phyloP scores from a whole-genome alignment of 1,140 invertebrate species.

The Sarcophaga peregrina region DNA sequence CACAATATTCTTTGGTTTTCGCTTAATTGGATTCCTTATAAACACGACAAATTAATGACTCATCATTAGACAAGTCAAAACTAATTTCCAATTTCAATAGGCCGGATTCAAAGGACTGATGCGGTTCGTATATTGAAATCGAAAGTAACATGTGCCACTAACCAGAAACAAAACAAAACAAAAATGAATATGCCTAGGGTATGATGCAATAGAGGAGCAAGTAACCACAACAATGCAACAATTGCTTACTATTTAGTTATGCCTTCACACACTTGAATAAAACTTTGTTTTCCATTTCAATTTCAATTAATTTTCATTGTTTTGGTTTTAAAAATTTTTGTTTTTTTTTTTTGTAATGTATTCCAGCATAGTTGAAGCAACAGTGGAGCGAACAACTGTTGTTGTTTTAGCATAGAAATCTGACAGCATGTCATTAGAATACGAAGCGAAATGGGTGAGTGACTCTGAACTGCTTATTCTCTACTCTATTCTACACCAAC shows the following conservation, averaged over 20 bases:
- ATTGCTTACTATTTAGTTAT: slow-evolving; percentile 29
- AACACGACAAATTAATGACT: slow-evolving; percentile 21
- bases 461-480: not conserved
- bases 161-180: slow-evolving; percentile 13
- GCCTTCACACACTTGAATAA: not conserved
- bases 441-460: not conserved
- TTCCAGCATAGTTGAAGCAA: not conserved
- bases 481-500: not conserved
- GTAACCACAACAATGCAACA: slow-evolving; percentile 1
- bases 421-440: slow-evolving; percentile 23
- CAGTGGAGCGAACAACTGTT: slow-evolving; percentile 14
- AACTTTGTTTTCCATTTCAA: slow-evolving; percentile 29
- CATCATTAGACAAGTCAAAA: slow-evolving; percentile 31
- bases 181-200: not conserved
- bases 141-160: slow-evolving; percentile 32
- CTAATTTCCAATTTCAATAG: not conserved
- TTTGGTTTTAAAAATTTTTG: not conserved
- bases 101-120: not conserved
- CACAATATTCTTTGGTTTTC: not conserved
- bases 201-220: slow-evolving; percentile 14
- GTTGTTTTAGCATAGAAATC: slow-evolving; percentile 38
- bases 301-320: slow-evolving; percentile 1
- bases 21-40: slow-evolving; percentile 20
- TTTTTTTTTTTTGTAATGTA: not conserved
- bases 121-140: not conserved